phyloP scores from a whole-genome alignment of 2,113 vertebrate species.

The Nettapus auritus region DNA sequence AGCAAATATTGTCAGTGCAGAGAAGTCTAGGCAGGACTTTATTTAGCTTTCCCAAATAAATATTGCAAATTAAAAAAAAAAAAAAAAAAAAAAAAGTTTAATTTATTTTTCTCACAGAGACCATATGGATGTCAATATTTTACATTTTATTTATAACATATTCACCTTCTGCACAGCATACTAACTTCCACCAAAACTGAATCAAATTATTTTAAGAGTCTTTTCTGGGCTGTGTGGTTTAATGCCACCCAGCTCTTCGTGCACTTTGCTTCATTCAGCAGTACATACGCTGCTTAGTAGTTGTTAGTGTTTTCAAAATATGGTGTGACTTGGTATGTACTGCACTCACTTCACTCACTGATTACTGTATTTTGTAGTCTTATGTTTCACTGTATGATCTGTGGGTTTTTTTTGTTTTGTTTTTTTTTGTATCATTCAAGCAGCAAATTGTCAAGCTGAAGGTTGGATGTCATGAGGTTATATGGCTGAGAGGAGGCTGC shows the following conservation, averaged over 20 bases:
- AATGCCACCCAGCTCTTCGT: background rate
- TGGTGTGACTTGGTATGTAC: background rate
- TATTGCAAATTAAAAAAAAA: background rate
- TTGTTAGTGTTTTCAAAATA: background rate
- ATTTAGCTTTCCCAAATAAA: background rate
- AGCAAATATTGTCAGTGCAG: background rate
- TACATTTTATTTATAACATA: background rate
- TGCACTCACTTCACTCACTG: background rate
- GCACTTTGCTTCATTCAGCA: background rate
- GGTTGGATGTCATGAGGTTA: background rate
- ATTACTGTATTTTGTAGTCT: background rate
- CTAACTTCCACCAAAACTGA: background rate
- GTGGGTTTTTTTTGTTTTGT: background rate
- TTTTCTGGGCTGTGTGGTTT: background rate
- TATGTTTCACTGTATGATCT: background rate
- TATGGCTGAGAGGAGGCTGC: background rate
- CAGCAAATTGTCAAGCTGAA: background rate
- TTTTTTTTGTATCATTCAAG: background rate
- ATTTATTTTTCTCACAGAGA: background rate
- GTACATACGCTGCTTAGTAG: background rate
- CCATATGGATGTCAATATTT: background rate
- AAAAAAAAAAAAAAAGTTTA: background rate
- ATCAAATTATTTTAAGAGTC: background rate
- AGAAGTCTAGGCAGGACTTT: background rate
- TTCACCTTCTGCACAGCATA: fast-evolving